Evolutionary conservation across 2,797 vertebrate species (phyloP), one percentile per base, ranked within the genome.

Genomic region (Melanotaenia nigrans): DNA sequence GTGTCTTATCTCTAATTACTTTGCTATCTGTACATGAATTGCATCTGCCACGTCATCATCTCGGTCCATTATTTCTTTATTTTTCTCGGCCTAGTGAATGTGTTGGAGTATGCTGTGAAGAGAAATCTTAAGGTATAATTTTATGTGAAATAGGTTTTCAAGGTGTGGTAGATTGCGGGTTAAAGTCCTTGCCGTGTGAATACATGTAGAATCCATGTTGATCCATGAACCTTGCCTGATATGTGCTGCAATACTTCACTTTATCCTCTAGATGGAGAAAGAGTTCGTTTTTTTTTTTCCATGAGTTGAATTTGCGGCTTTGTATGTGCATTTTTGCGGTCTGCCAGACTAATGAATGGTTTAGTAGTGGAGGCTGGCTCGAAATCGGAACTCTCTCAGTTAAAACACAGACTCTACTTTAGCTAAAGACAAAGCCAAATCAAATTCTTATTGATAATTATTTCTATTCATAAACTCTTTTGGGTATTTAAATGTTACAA

Each of bases 261-360:
- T 42, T 13, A 8, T 49, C 81, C 92, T 87, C 85, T 54, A 78
- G 92, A 78, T 83, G 82, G 87, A 49, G 60, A 18, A 28, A 89
- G 83, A 91, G 82, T 25, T 66, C 66, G 28, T 61, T 53, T 58
- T 5, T 45, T 45, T 53, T 45, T 59, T 38, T 14, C 55, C 61
- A 45, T 33, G 1, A 42, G 16, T 28, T 66, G 51, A 13, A 28
- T 24, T 9, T 51, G 36, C 22, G 5, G 18, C 25, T 51, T 2
- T 18, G 8, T 40, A 2, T 18, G 33, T 30, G 4, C 56, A 30
- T 24, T 38, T 45, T 24, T 12, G 28, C 3, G 55, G 14, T 13
- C 60, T 65, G 25, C n/a, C 25, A 64, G 22, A 69, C 20, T 7
- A 25, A 57, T 60, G 47, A 60, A 33, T 47, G 32, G 25, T 68